Evolutionary conservation across 2,888 invertebrate genomes (phyloP).

Genomic region (Drosophila flavopinicola): DNA sequence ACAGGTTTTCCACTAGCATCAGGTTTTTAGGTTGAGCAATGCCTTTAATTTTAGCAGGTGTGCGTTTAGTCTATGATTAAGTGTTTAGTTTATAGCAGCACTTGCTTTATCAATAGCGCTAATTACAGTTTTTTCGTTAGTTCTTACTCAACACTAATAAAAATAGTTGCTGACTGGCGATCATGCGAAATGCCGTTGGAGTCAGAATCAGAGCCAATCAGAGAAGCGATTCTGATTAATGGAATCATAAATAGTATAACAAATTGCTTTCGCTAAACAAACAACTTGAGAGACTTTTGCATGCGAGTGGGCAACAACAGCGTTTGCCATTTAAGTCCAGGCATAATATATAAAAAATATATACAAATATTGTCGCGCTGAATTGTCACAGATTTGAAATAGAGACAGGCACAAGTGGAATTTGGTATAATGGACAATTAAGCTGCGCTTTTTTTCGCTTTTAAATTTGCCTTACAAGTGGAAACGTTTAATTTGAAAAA

Average conservation of each 20-base stretch:
- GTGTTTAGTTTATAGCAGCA: background rate
- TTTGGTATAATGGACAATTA: constrained; percentile 52
- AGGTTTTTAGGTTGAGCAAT: background rate
- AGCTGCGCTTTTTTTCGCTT: constrained; percentile 39
- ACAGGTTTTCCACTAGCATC: background rate
- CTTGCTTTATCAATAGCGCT: constrained; percentile 5
- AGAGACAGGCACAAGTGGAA: background rate
- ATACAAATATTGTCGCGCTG: constrained; percentile 2
- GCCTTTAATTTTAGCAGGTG: constrained; percentile 5
- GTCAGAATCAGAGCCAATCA: constrained; percentile 6
- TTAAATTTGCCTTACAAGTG: constrained; percentile 22
- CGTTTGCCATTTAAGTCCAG: background rate
- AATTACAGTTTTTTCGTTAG: background rate
- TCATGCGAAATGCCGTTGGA: background rate
- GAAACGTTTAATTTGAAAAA: constrained; percentile 28
- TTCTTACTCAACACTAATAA: constrained; percentile 1
- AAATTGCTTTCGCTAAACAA: constrained; percentile 13
- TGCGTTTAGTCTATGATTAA: constrained; percentile 9
- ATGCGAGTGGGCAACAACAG: constrained; percentile 1
- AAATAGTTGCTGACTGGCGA: background rate
- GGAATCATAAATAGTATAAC: constrained; percentile 15
- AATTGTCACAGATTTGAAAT: constrained; percentile 33
- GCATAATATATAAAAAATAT: background rate
- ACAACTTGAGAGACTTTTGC: constrained; percentile 18
- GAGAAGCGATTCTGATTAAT: constrained; percentile 26